Evolutionary conservation across 2,888 invertebrate genomes (phyloP), one percentile per base, ranked within the genome.

Genomic region (Rutpela maculata): DNA sequence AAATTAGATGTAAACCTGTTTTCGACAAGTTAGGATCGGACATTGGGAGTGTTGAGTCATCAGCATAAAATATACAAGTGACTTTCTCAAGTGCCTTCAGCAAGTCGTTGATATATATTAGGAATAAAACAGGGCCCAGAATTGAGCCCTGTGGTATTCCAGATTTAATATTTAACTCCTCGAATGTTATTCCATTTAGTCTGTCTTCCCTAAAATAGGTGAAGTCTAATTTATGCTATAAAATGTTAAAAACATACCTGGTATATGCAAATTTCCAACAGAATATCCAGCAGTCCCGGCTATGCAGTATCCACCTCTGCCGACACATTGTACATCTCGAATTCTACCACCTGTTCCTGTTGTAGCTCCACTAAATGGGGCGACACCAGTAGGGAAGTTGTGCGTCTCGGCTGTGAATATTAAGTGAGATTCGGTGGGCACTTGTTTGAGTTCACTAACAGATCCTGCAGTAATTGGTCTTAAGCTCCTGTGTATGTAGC

Each of bases 391-490:
- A 0, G 98, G 98, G 92, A 99, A 99, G 89, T 99, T 99, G 90
- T 99, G 99, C 0, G 99, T 99, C 91, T 99, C 99, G 0, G 99
- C 99, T 0, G 99, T 99, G 88, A 99, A 99, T 86, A 98, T 97
- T 56, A 99, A 93, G 89, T 99, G 97, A 0, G 96, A 95, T 17
- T 94, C 92, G 0, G 93, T 91, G 12, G 90, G 87, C 62, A 92
- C 90, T 62, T 91, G 84, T 63, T 85, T 82, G 71, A 95, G 91
- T 74, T 92, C 88, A 72, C 94, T 92, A 1, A 96, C 91, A 79
- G 91, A 90, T 0, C 94, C 92, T 0, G 98, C 93, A 77, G 92
- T 90, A 0, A 88, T 89, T 0, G 98, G 97, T 18, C 93, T 91
- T 31, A 98, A 89, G 79, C 93, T 92, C 65, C 91, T 91, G 74